Evolutionary conservation across 2,797 vertebrate species (phyloP).

Genomic region (Coranthus polyacanthus): DNA sequence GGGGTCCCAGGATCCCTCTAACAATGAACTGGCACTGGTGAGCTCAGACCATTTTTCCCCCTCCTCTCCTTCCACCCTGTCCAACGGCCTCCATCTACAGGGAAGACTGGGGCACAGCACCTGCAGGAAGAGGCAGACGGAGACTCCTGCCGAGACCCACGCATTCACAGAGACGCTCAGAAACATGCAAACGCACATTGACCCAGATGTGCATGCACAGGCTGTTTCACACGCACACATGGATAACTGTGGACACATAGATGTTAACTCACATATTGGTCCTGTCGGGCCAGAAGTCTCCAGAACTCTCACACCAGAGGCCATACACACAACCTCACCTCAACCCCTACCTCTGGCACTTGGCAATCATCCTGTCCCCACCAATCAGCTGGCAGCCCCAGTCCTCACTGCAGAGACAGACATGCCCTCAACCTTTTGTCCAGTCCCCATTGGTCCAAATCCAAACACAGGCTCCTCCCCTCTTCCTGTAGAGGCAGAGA

Average conservation of each 20-base stretch:
- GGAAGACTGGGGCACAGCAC: slow-evolving; percentile 83
- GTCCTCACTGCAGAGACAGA: slow-evolving; percentile 63
- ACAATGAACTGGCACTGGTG: slow-evolving; percentile 72
- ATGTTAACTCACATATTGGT: slow-evolving; percentile 50
- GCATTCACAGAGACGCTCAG: slow-evolving; percentile 71
- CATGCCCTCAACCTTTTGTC: slow-evolving; percentile 64
- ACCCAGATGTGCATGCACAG: slow-evolving; percentile 67
- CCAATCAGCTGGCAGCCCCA: slow-evolving; percentile 68
- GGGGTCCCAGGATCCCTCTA: slow-evolving; percentile 69
- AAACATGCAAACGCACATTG: slow-evolving; percentile 80
- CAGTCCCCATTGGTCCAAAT: slow-evolving; percentile 77
- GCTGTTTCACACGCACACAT: slow-evolving; percentile 70
- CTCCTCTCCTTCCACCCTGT: slow-evolving; percentile 84
- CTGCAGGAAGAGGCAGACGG: slow-evolving; percentile 79
- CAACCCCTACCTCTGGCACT: slow-evolving; percentile 70
- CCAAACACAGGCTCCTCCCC: slow-evolving; percentile 76
- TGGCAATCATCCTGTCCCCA: slow-evolving; percentile 69
- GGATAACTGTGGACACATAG: slow-evolving; percentile 77
- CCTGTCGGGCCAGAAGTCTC: slow-evolving; percentile 60
- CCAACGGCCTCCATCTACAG: slow-evolving; percentile 93
- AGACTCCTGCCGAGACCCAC: slow-evolving; percentile 66
- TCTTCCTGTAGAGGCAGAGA: slow-evolving; percentile 88
- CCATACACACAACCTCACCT: slow-evolving; percentile 71
- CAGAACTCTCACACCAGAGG: slow-evolving; percentile 72
- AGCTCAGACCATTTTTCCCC: slow-evolving; percentile 66